Conservation (phyloP, 1,140 invertebrate genomes). For the Dufourea novaeangliae region DNA sequence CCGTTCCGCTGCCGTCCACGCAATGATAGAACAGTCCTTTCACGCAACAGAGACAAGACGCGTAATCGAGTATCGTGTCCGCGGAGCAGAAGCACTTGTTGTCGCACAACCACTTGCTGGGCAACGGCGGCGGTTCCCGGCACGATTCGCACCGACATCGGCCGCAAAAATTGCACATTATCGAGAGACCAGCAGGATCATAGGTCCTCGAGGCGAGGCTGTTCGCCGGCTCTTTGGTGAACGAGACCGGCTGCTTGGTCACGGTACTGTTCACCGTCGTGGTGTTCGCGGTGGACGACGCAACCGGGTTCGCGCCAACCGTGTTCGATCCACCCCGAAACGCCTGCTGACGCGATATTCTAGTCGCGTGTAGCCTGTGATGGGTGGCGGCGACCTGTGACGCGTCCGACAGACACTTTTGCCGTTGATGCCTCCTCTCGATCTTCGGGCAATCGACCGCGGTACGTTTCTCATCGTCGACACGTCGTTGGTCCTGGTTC, state of each 20-base stretch:
- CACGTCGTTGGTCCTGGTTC: conserved; percentile 56
- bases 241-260: conserved; percentile 84
- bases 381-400: conserved; percentile 52
- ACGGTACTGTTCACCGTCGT: conserved; percentile 62
- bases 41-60: conserved; percentile 95
- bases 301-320: conserved; percentile 61
- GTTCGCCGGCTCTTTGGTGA: conserved; percentile 82
- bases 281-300: conserved; percentile 66
- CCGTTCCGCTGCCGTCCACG: conserved; percentile 85
- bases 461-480: conserved; percentile 42
- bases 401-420: conserved; percentile 50
- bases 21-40: conserved; percentile 97
- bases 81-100: conserved; percentile 93
- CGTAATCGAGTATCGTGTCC: conserved; percentile 92
- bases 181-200: conserved; percentile 81
- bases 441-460: conserved; percentile 71
- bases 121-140: conserved; percentile 90
- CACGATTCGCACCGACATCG: conserved; percentile 94
- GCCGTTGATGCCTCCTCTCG: conserved; percentile 68
- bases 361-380: conserved; percentile 70
- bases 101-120: conserved; percentile 93
- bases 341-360: conserved; percentile 48
- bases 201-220: conserved; percentile 67
- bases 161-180: conserved; percentile 92
- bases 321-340: conserved; percentile 34